Conservation (phyloP, 2,113 vertebrate species). For the Corythoichthys intestinalis region DNA sequence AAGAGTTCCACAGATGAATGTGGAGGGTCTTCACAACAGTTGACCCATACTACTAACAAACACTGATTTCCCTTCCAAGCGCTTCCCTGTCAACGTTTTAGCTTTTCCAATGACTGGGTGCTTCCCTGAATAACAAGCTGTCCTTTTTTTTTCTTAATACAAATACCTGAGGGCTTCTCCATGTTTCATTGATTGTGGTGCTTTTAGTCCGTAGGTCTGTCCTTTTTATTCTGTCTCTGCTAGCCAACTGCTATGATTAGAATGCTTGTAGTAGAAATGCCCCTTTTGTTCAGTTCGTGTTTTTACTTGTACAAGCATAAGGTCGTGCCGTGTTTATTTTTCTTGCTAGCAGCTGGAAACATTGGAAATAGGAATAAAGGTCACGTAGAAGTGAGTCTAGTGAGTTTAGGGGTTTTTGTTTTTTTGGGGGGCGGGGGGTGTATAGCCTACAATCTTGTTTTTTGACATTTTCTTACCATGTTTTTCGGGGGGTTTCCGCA, state of each 20-base stretch:
- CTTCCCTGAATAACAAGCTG: constrained; percentile 49
- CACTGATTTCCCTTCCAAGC: constrained; percentile 50
- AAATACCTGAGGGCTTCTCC: constrained; percentile 52
- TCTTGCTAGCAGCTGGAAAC: constrained; percentile 25
- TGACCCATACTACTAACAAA: constrained; percentile 57
- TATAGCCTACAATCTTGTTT: constrained; percentile 9
- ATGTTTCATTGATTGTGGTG: constrained; percentile 65
- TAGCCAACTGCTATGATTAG: constrained; percentile 28
- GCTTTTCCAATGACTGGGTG: constrained; percentile 49
- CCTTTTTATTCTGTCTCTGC: constrained; percentile 30
- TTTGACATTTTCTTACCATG: constrained; percentile 12
- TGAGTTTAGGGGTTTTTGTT: constrained; percentile 4
- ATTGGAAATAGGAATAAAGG: constrained; percentile 20
- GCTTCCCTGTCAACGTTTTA: constrained; percentile 32
- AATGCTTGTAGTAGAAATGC: constrained; percentile 43
- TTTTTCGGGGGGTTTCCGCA: constrained; percentile 8
- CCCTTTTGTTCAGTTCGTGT: constrained; percentile 43
- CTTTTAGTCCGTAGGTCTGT: constrained; percentile 55
- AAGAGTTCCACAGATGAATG: constrained; percentile 35
- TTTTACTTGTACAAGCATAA: constrained; percentile 24
- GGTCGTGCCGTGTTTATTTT: constrained; percentile 15
- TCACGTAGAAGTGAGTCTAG: constrained; percentile 4
- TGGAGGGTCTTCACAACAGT: constrained; percentile 52
- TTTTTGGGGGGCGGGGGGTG: too few species aligned
- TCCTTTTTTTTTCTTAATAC: constrained; percentile 17